Base-by-base conservation (phyloP, 2,113 vertebrate genomes). In the Megalops atlanticus region DNA sequence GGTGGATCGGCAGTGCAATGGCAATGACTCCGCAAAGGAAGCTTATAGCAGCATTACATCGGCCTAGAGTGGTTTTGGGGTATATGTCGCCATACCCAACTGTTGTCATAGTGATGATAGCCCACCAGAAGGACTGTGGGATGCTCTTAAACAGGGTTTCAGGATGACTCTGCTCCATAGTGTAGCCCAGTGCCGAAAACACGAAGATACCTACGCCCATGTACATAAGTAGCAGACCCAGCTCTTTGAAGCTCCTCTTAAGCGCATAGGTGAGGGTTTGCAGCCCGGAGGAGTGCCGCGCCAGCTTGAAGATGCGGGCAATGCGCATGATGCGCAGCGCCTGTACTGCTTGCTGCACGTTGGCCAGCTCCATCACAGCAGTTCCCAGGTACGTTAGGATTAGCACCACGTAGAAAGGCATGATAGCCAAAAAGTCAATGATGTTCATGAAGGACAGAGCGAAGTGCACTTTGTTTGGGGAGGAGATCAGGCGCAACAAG, bases 81-180 rank as follows among this genome's bases (percentile, higher is more conserved):
- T 99, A 99, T 86, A 99, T 97, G 83, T 99, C 98, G 0, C 98
- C 98, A 0, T 99, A 99, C 39, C 98, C 98, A 74, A 99, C 97
- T 0, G 98, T 99, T 69, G 98, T 99, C 97, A 99, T 99, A 85
- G 98, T 99, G 89, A 99, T 99, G 89, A 99, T 98, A 84, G 97
- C 97, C 98, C 97, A 98, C 98, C 98, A 99, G 88, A 99, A 99
- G 0, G 97, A 97, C 81, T 99, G 98, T 2, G 97, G 97, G 87
- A 99, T 99, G 93, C 98, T 99, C 89, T 94, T 96, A 85, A 99
- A 99, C n/a, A 99, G 91, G 0, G 97, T 99, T 85, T 99, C 97
- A 0, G 98, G 96, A 85, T 99, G 97, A 77, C 96, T 97, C 85
- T 98, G 98, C 87, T 99, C 98, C 95, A 98, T 95, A 69, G 97